Evolutionary conservation across 2,113 vertebrate genomes (phyloP).

Genomic region (Tragelaphus imberbis): DNA sequence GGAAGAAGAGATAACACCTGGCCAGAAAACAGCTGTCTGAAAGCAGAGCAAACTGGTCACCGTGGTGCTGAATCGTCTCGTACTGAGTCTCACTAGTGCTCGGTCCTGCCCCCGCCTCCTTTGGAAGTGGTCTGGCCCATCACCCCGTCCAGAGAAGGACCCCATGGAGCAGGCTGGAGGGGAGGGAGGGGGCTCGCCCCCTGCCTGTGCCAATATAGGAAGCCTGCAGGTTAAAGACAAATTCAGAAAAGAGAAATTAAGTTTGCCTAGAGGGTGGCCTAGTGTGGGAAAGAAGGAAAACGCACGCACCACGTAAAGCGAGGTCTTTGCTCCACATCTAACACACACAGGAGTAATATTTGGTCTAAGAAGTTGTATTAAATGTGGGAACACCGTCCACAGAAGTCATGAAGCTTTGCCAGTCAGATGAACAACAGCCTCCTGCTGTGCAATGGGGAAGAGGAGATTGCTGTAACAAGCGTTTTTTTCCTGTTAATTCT

Average conservation of each 20-base stretch:
- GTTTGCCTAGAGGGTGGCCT: neutral
- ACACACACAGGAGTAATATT: neutral
- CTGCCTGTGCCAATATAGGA: neutral
- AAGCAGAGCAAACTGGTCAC: neutral
- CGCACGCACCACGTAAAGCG: rapidly evolving
- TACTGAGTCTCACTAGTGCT: rapidly evolving
- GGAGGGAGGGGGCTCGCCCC: neutral
- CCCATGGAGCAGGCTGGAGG: too few species aligned
- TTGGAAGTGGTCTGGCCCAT: rapidly evolving
- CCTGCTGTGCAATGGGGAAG: slow-evolving; percentile 44
- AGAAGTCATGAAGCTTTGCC: neutral
- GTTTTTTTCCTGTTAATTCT: slow-evolving; percentile 60
- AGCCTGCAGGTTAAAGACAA: neutral
- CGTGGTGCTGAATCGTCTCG: neutral
- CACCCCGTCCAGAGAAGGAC: too few species aligned
- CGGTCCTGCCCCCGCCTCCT: neutral
- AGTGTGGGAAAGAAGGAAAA: neutral
- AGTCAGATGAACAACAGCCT: neutral
- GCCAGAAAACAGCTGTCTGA: neutral
- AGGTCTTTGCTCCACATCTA: neutral
- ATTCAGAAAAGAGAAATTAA: neutral
- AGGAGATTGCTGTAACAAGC: slow-evolving; percentile 56
- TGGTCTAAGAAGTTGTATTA: neutral
- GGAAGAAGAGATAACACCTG: neutral
- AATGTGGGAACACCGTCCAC: neutral